Percentiles rank a stretch among this genome's conserved stretches.
These are phyloP conservation scores for Anoura caudifer DNA, from an alignment of 2,113 vertebrate genomes.

Conservation along the genomic window DNA sequence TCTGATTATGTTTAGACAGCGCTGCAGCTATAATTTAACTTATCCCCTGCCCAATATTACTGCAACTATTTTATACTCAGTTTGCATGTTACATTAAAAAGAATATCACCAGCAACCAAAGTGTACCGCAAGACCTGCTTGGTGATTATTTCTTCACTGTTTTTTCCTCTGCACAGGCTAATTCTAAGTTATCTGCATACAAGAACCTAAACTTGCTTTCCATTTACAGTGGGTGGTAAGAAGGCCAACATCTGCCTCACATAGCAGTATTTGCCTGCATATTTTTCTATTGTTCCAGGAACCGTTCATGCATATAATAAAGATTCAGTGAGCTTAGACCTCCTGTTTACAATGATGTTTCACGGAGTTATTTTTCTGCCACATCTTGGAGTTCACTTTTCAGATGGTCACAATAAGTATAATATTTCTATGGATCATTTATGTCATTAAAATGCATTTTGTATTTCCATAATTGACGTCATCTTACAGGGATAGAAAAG, in stretches of 20 bases:
- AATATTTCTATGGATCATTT: background rate
- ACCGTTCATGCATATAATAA: slow-evolving; percentile 74
- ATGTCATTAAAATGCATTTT: slow-evolving; percentile 26
- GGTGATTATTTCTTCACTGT: background rate
- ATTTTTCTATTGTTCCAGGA: slow-evolving; percentile 73
- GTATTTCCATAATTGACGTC: background rate
- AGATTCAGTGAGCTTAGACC: slow-evolving; percentile 70
- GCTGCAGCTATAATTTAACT: background rate
- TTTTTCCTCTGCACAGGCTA: background rate
- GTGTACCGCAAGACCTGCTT: background rate
- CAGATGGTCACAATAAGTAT: slow-evolving; percentile 6
- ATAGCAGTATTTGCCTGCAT: slow-evolving; percentile 50
- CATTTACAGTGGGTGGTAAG: slow-evolving; percentile 26
- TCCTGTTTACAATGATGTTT: slow-evolving; percentile 71
- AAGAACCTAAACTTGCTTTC: background rate
- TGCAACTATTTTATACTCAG: background rate
- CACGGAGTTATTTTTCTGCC: slow-evolving; percentile 57
- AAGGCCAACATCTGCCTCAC: slow-evolving; percentile 71
- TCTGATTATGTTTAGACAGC: background rate
- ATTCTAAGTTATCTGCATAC: background rate
- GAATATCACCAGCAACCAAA: background rate
- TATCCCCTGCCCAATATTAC: background rate
- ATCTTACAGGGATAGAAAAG: background rate
- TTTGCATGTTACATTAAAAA: background rate
- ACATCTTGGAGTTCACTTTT: slow-evolving; percentile 20